Evolutionary conservation across 2,113 vertebrate species (phyloP).

Genomic region (Excalfactoria chinensis): DNA sequence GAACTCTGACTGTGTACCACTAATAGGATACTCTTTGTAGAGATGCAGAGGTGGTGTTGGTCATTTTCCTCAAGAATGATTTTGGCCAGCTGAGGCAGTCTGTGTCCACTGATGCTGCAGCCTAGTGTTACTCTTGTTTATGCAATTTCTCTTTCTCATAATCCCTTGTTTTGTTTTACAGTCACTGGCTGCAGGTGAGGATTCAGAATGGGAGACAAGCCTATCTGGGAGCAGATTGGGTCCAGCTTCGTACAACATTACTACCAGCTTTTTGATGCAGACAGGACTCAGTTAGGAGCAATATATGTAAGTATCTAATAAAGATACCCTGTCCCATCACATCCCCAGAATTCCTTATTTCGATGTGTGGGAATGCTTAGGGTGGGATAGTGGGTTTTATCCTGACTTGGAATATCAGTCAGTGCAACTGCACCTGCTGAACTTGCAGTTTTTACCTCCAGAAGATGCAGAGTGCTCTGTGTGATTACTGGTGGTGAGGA

Average conservation of each 20-base stretch:
- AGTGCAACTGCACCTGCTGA: neutral
- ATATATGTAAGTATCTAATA: constrained; percentile 93
- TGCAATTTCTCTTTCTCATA: neutral
- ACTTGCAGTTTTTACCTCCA: neutral
- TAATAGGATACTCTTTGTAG: neutral
- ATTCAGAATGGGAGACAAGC: constrained; percentile 97
- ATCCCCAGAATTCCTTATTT: neutral
- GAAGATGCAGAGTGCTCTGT: neutral
- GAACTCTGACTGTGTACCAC: neutral
- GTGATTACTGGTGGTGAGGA: neutral
- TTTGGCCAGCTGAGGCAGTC: neutral
- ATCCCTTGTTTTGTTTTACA: constrained; percentile 57
- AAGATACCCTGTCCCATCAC: accelerated
- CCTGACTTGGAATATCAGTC: neutral
- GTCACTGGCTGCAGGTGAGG: constrained; percentile 83
- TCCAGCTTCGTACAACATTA: constrained; percentile 98
- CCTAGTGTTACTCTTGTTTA: neutral
- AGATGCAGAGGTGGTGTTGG: neutral
- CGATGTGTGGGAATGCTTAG: neutral
- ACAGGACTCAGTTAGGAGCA: constrained; percentile 92
- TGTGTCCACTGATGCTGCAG: neutral
- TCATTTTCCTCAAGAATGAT: neutral
- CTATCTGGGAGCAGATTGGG: constrained; percentile 99
- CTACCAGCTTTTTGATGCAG: constrained; percentile 95
- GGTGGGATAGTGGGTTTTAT: neutral